phyloP scores from a whole-genome alignment of 2,888 invertebrate species.

The Drosophila robusta region DNA sequence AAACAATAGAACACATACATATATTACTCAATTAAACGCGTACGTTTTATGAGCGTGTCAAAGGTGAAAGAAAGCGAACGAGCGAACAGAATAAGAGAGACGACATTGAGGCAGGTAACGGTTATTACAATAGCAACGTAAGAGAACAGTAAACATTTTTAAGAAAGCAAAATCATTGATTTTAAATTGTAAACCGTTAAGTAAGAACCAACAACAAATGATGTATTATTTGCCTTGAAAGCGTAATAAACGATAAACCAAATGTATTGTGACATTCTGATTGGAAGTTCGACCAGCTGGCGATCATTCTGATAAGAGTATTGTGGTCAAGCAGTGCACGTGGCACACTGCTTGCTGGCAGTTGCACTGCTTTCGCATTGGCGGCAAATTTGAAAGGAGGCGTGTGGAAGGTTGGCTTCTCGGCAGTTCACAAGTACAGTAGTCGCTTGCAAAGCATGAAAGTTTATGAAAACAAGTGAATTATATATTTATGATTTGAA shows the following conservation, averaged over 20 bases:
- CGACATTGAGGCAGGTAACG: slow-evolving; percentile 19
- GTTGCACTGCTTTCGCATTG: background rate
- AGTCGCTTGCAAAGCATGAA: background rate
- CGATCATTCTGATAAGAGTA: no score
- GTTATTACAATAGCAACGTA: slow-evolving; percentile 17
- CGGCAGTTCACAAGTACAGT: background rate
- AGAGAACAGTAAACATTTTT: slow-evolving; percentile 29
- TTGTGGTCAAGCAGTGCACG: background rate
- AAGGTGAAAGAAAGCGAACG: slow-evolving; percentile 23
- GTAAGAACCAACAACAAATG: slow-evolving; percentile 41
- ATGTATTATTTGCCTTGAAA: slow-evolving; percentile 73
- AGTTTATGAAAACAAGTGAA: no score
- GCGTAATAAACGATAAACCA: slow-evolving; percentile 63
- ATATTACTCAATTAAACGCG: slow-evolving; percentile 49
- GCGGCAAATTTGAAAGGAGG: background rate
- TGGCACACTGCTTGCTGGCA: background rate
- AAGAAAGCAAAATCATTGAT: slow-evolving; percentile 27
- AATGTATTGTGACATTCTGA: slow-evolving; percentile 2
- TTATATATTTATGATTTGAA: no score
- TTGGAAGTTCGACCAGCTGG: background rate
- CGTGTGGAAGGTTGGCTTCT: no score
- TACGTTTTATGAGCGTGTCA: slow-evolving; percentile 36
- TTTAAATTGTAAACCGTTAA: slow-evolving; percentile 53
- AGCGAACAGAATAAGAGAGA: background rate
- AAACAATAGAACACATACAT: slow-evolving; percentile 41